Percentiles rank a stretch among this genome's conserved stretches.
Conservation (phyloP, 2,113 vertebrate species). For the Petaurus breviceps region DNA sequence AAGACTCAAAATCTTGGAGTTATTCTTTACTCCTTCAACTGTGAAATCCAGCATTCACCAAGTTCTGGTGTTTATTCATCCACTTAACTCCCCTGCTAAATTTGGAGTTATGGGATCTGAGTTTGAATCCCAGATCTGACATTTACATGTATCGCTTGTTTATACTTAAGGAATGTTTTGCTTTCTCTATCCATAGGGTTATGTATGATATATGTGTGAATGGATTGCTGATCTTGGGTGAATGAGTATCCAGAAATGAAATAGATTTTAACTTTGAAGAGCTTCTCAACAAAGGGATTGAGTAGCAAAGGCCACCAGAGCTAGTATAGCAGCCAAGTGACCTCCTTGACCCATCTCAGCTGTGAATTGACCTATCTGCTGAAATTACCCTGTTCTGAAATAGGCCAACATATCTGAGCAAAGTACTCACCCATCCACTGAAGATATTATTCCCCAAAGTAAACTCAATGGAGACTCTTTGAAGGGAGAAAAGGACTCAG, state of each 20-base stretch:
- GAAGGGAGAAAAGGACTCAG: neutral
- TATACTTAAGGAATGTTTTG: neutral
- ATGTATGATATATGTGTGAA: neutral
- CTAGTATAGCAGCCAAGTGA: neutral
- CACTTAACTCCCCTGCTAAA: neutral
- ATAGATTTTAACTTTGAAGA: too few species aligned
- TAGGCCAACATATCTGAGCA: neutral
- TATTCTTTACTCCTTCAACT: neutral
- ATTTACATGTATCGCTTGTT: neutral
- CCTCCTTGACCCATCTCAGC: neutral
- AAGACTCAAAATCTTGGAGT: neutral
- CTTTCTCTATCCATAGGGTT: neutral
- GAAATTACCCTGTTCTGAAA: neutral
- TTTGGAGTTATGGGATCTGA: neutral
- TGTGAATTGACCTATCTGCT: neutral
- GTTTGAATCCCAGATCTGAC: neutral
- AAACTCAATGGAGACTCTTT: neutral
- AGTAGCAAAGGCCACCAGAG: neutral
- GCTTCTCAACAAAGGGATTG: neutral
- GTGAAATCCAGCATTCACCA: neutral
- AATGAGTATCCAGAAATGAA: neutral
- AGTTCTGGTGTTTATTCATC: neutral
- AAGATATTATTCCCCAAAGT: neutral
- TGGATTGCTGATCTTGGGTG: neutral
- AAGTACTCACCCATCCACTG: neutral